Conservation (phyloP, 1,140 invertebrate genomes). For the Tribolium madens region DNA sequence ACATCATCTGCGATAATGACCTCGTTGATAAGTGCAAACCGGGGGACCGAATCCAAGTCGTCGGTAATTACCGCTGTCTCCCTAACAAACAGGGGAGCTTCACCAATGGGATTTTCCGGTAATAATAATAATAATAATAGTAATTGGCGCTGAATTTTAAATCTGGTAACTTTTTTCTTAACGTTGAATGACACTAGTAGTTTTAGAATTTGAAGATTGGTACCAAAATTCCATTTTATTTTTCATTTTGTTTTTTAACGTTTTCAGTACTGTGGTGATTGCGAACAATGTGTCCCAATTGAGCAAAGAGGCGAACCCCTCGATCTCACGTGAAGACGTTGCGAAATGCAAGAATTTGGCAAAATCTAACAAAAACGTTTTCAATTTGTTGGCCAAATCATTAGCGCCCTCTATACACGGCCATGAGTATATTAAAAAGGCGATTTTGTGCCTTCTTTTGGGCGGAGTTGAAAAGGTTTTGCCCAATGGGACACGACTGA, state of each 20-base stretch:
- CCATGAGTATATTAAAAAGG: constrained; percentile 96
- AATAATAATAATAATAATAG: constrained; percentile 47
- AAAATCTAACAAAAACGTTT: constrained; percentile 82
- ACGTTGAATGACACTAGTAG: no score
- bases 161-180: no score
- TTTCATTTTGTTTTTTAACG: constrained; percentile 49
- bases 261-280: constrained; percentile 88
- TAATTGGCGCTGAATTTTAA: not conserved
- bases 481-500: constrained; percentile 94
- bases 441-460: constrained; percentile 93
- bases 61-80: constrained; percentile 94
- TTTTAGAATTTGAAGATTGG: no score
- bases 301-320: constrained; percentile 89
- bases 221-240: no score
- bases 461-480: constrained; percentile 97
- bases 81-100: constrained; percentile 94
- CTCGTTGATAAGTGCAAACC: constrained; percentile 96
- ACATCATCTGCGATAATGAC: constrained; percentile 97
- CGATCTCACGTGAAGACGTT: constrained; percentile 90
- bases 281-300: constrained; percentile 93
- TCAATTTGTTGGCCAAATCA: constrained; percentile 91
- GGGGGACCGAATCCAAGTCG: constrained; percentile 95
- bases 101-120: constrained; percentile 94
- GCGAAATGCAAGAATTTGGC: constrained; percentile 90
- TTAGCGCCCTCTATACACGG: constrained; percentile 98